Conservation (phyloP, 2,888 invertebrate species). For the Parnassius apollo region DNA sequence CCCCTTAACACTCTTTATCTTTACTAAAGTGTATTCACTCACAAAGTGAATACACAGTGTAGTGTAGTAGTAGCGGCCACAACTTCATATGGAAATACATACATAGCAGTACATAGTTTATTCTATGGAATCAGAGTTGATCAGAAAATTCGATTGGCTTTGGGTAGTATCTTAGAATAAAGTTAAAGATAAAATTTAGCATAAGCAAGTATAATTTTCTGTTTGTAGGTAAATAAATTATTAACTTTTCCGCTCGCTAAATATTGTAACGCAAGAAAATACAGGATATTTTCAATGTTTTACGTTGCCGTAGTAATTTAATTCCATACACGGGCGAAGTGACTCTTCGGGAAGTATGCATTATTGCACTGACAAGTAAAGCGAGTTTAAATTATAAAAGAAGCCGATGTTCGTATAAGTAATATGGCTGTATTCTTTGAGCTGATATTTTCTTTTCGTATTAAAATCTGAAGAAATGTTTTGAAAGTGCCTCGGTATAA, state of each 20-base stretch:
- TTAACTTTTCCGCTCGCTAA: constrained; percentile 6
- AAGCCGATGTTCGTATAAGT: constrained; percentile 19
- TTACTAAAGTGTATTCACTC: too few species aligned
- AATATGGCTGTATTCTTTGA: constrained; percentile 3
- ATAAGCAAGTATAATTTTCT: too few species aligned
- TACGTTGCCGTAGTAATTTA: constrained; percentile 45
- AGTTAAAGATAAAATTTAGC: too few species aligned
- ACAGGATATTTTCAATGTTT: constrained; percentile 45
- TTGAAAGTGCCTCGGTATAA: neutral
- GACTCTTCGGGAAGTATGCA: constrained; percentile 35
- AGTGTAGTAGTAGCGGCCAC: too few species aligned
- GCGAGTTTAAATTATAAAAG: constrained; percentile 53
- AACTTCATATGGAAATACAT: too few species aligned
- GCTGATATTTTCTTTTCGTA: constrained; percentile 7
- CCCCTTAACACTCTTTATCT: too few species aligned
- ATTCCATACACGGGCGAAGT: constrained; percentile 41
- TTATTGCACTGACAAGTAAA: constrained; percentile 37
- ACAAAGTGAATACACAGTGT: too few species aligned
- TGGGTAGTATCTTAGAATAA: too few species aligned
- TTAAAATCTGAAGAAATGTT: constrained; percentile 7
- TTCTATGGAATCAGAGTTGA: too few species aligned
- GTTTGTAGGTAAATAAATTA: constrained; percentile 9
- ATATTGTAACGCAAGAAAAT: constrained; percentile 32
- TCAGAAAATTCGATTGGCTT: too few species aligned
- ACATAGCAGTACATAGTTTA: too few species aligned